phyloP scores from a whole-genome alignment of 2,888 invertebrate species.

The Tricholauxania praeusta region DNA sequence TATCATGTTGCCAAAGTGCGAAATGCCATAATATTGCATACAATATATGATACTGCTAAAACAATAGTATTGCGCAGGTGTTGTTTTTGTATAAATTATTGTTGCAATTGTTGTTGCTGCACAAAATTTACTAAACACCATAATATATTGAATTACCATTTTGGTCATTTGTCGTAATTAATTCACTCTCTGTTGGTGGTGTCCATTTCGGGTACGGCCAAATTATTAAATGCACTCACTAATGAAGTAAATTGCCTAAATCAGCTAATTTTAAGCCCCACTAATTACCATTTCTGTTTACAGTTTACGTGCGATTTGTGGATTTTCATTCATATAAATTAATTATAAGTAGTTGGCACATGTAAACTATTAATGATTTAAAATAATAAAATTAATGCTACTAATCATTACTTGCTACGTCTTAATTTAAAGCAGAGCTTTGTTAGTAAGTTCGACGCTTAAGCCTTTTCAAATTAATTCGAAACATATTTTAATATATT shows the following conservation, averaged over 20 bases:
- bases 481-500: too few relatives aligned
- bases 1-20: conserved; percentile 15
- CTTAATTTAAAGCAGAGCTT: too few relatives aligned
- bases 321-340: conserved; percentile 20
- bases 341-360: too few relatives aligned
- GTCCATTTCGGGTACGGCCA: too few relatives aligned
- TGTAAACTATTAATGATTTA: too few relatives aligned
- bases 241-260: too few relatives aligned
- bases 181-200: not conserved
- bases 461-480: too few relatives aligned
- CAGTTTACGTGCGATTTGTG: not conserved
- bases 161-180: conserved; percentile 9
- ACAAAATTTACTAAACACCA: not conserved
- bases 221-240: too few relatives aligned
- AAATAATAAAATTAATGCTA: too few relatives aligned
- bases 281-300: conserved; percentile 14
- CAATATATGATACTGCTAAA: not conserved
- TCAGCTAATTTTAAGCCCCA: too few relatives aligned
- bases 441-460: too few relatives aligned
- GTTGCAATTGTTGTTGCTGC: not conserved
- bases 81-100: not conserved
- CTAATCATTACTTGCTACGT: too few relatives aligned
- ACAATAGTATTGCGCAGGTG: not conserved
- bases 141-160: conserved; percentile 6
- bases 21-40: conserved; percentile 3